These are phyloP conservation scores for Lutjanus erythropterus DNA, from an alignment of 2,113 vertebrate genomes.

Conservation along the genomic window DNA sequence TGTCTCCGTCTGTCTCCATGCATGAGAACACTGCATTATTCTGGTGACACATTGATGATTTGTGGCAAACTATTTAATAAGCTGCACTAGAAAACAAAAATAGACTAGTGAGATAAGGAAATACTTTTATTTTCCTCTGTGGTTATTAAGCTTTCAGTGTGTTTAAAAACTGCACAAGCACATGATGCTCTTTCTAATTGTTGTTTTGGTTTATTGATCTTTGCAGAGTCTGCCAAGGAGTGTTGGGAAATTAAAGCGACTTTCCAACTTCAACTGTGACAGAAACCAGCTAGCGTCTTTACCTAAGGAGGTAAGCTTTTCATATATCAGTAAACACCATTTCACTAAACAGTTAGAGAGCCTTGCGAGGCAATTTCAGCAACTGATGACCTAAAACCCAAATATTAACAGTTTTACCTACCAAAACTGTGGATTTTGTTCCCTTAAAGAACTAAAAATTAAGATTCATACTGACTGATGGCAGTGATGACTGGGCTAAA, in stretches of 20 bases:
- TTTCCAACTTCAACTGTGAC: slow-evolving; percentile 97
- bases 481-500: no score
- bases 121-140: not conserved
- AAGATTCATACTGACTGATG: not conserved
- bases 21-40: not conserved
- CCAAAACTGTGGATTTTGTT: not conserved
- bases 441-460: not conserved
- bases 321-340: not conserved
- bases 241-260: slow-evolving; percentile 94
- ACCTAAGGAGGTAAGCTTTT: slow-evolving; percentile 92
- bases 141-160: not conserved
- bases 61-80: not conserved
- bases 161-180: not conserved
- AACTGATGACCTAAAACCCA: not conserved
- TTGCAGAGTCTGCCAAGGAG: slow-evolving; percentile 91
- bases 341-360: not conserved
- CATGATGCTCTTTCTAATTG: not conserved
- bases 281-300: slow-evolving; percentile 93
- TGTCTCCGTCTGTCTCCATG: not conserved
- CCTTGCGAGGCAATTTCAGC: not conserved
- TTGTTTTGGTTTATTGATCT: not conserved
- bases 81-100: not conserved
- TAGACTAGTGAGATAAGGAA: not conserved
- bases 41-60: not conserved
- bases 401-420: no score